Conservation (phyloP, 2,888 invertebrate genomes). For the Athalia circularis region DNA sequence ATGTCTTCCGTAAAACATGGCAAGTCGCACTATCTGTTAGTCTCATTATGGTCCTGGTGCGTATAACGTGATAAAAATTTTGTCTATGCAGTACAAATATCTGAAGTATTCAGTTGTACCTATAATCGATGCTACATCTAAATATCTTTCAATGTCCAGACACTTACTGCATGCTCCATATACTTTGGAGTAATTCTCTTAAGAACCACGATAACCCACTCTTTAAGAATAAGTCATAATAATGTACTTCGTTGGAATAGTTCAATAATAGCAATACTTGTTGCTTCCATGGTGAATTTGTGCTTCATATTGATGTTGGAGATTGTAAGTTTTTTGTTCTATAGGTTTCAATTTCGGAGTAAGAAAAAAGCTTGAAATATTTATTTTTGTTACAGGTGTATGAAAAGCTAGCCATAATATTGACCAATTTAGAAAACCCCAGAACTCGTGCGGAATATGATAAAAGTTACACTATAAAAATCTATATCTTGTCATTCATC, state of each 20-base stretch:
- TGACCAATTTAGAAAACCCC: constrained; percentile 71
- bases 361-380: background rate
- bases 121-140: constrained; percentile 8
- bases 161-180: constrained; percentile 23
- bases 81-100: background rate
- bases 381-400: constrained; percentile 63
- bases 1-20: constrained; percentile 35
- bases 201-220: constrained; percentile 24
- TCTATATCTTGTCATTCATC: constrained; percentile 68
- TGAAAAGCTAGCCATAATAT: constrained; percentile 59
- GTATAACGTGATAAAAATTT: background rate
- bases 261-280: constrained; percentile 31
- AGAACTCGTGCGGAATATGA: constrained; percentile 68
- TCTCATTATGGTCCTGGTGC: constrained; percentile 34
- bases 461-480: constrained; percentile 69
- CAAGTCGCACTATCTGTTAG: constrained; percentile 29
- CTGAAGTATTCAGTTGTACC: background rate
- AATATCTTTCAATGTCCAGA: constrained; percentile 21
- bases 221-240: constrained; percentile 28
- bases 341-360: background rate
- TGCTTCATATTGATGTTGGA: constrained; percentile 28
- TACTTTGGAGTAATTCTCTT: constrained; percentile 32
- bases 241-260: constrained; percentile 36
- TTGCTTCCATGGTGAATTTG: constrained; percentile 26
- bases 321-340: constrained; percentile 21